Percentiles rank a stretch among this genome's conserved stretches.
These are phyloP conservation scores for Esox lucius DNA, from an alignment of 2,797 vertebrate species.

Conservation along the genomic window DNA sequence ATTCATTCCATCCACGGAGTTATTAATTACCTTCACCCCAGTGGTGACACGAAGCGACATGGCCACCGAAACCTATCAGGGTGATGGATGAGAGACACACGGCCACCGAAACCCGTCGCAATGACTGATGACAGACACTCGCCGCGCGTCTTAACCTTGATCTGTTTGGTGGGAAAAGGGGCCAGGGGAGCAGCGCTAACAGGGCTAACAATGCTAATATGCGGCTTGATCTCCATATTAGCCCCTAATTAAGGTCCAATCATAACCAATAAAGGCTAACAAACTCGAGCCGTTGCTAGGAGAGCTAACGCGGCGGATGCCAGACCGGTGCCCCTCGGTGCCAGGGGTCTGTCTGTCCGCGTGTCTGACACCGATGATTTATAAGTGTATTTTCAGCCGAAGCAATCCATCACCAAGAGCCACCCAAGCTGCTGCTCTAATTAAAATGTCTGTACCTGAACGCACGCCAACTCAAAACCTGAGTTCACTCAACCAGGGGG, in stretches of 20 bases:
- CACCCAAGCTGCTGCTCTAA: slow-evolving; percentile 52
- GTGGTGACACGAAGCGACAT: slow-evolving; percentile 57
- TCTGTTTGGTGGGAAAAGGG: slow-evolving; percentile 33
- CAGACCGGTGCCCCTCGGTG: slow-evolving; percentile 33
- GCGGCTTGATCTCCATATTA: slow-evolving; percentile 41
- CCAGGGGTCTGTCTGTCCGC: slow-evolving; percentile 50
- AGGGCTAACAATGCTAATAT: slow-evolving; percentile 52
- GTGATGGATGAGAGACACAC: slow-evolving; percentile 78
- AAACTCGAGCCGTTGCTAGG: neutral
- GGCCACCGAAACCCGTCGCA: slow-evolving; percentile 64
- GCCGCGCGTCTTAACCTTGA: slow-evolving; percentile 72
- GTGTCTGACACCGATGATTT: slow-evolving; percentile 60
- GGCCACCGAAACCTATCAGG: slow-evolving; percentile 64
- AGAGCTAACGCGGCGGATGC: slow-evolving; percentile 23
- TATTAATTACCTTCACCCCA: slow-evolving; percentile 71
- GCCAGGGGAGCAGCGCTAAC: slow-evolving; percentile 1
- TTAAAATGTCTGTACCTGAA: slow-evolving; percentile 59
- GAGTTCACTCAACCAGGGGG: slow-evolving; percentile 21
- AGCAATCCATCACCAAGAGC: slow-evolving; percentile 54
- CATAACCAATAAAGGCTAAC: slow-evolving; percentile 42
- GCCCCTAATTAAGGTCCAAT: slow-evolving; percentile 59
- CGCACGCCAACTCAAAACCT: slow-evolving; percentile 23
- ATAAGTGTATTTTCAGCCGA: slow-evolving; percentile 57
- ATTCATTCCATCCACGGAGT: slow-evolving; percentile 63
- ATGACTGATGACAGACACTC: slow-evolving; percentile 73